Evolutionary conservation across 1,140 invertebrate genomes (phyloP), one percentile per base, ranked within the genome.

Genomic region (Rhagoletis zephyria): DNA sequence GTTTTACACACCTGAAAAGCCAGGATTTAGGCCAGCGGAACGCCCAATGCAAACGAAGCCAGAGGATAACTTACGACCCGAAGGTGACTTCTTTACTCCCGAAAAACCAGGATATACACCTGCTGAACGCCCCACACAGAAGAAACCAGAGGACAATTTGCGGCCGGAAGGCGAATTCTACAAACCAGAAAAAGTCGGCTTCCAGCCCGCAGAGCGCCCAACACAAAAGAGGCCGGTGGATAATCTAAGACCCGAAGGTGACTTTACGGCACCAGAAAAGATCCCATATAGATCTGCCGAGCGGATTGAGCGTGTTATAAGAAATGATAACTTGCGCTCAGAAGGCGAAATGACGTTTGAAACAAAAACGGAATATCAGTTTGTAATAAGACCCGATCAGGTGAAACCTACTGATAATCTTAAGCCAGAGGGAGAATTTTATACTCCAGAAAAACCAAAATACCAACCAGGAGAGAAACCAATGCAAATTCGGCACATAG

Each of bases 151-250:
- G 87, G 94, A 94, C 88, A 93, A 94, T 89, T 87, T 94, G 5
- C 81, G 87, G 90, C 93, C 94, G 3, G 19, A 96, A 95, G 92
- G 95, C 95, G 93, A 95, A 95, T 92, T 95, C 95, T 86, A 95
- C 95, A 86, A 93, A 85, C 93, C 93, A 2, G 93, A 94, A 88
- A 93, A 92, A 86, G 88, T 90, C 3, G 91, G 93, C 67, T 91
- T 90, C 89, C 87, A 90, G 40, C 93, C 93, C 42, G 95, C 94
- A 0, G 95, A 96, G 89, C 91, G 94, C 85, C 93, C 93, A 51
- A 90, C 92, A 63, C 94, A 94, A 64, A 94, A 93, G 86, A 94
- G 93, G 87, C 95, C 94, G 1, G 91, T 94, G 87, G 95, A 96
- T 88, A 95, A 96, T 91, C 89, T 96, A 10, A 91, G 93, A 63